Percentiles rank a stretch among this genome's conserved stretches.
phyloP scores from a whole-genome alignment of 2,797 vertebrate species.

The Clarias pachynema region DNA sequence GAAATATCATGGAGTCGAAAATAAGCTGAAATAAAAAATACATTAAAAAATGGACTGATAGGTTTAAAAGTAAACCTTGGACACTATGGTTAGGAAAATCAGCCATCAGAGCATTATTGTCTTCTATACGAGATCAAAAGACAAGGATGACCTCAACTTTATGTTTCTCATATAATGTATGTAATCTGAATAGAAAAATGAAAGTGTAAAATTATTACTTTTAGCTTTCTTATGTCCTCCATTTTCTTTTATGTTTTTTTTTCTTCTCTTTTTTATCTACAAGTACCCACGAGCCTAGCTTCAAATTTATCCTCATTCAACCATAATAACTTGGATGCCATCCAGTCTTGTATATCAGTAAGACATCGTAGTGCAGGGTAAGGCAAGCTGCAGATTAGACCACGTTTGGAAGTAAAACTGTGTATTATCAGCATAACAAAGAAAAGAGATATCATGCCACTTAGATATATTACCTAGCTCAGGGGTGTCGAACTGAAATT shows the following conservation, averaged over 20 bases:
- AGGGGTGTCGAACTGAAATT: not conserved
- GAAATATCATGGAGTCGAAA: not conserved
- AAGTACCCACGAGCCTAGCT: not conserved
- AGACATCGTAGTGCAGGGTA: conserved; percentile 3
- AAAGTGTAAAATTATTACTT: not conserved
- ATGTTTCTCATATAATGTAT: not conserved
- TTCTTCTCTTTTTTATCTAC: not conserved
- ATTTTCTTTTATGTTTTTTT: not conserved
- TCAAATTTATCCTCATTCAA: conserved; percentile 12
- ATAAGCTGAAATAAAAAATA: not conserved
- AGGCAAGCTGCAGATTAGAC: conserved; percentile 20
- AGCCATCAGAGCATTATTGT: not conserved
- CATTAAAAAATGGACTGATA: no score
- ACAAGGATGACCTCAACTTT: not conserved
- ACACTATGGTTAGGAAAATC: not conserved
- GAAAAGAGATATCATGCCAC: conserved; percentile 13
- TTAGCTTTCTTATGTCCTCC: not conserved
- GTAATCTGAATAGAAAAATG: not conserved
- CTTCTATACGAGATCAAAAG: not conserved
- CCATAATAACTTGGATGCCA: conserved; percentile 19
- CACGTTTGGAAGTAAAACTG: conserved; percentile 2
- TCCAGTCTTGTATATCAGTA: conserved; percentile 31
- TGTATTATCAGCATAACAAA: conserved; percentile 23
- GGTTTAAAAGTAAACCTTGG: no score
- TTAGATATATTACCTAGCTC: not conserved